phyloP scores from a whole-genome alignment of 2,113 vertebrate genomes.

The Numenius arquata region DNA sequence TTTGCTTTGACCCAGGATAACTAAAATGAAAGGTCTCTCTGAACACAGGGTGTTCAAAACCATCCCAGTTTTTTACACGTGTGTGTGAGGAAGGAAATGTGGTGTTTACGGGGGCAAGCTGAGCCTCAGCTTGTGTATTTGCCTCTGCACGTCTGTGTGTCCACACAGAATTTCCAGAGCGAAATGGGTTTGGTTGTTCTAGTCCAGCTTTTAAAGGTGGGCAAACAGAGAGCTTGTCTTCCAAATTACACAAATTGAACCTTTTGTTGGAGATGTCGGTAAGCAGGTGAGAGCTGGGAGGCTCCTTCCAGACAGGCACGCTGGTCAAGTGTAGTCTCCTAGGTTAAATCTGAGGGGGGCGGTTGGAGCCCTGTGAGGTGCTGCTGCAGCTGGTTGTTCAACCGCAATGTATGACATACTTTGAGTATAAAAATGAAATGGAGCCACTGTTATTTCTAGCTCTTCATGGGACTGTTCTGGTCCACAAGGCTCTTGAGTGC shows the following conservation, averaged over 20 bases:
- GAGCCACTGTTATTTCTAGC: not conserved
- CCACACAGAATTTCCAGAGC: not conserved
- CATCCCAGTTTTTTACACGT: not conserved
- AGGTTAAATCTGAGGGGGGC: not conserved
- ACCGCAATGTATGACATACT: not conserved
- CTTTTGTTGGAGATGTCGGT: not conserved
- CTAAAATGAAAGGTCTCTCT: conserved; percentile 51
- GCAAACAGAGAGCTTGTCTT: not conserved
- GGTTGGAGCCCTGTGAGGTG: not conserved
- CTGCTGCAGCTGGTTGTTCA: not conserved
- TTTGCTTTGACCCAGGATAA: conserved; percentile 45
- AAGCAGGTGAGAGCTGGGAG: not conserved
- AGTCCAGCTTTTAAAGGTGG: conserved; percentile 2
- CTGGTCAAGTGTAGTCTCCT: not conserved
- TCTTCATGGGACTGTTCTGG: not conserved
- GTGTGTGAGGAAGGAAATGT: conserved; percentile 33
- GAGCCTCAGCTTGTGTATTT: not conserved
- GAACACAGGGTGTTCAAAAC: not conserved
- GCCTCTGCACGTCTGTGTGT: not conserved
- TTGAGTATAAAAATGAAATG: not conserved
- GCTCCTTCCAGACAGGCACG: not conserved
- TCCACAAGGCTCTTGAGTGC: not conserved
- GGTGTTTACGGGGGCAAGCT: not conserved
- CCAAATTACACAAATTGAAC: not conserved
- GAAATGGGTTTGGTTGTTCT: conserved; percentile 1